phyloP scores from a whole-genome alignment of 2,888 invertebrate genomes.

The Agriopis marginaria region DNA sequence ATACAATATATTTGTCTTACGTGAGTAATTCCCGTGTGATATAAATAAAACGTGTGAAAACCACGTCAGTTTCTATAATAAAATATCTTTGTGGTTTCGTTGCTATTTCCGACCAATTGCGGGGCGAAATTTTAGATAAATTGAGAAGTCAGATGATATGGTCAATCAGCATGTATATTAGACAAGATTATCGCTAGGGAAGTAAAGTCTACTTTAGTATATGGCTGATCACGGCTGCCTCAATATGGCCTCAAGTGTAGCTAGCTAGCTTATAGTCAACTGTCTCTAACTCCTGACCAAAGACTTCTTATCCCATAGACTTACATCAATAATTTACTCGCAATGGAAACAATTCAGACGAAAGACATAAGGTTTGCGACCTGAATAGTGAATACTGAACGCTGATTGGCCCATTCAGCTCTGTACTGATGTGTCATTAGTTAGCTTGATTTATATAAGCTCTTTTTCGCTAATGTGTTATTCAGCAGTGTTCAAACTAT shows the following conservation, averaged over 20 bases:
- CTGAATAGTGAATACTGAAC: no score
- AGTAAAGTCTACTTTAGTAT: background rate
- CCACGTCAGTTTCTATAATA: no score
- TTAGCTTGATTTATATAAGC: no score
- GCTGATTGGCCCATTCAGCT: no score
- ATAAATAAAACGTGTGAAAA: no score
- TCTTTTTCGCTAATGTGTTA: no score
- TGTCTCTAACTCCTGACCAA: background rate
- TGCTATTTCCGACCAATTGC: background rate
- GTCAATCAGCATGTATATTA: background rate
- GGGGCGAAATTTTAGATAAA: constrained; percentile 1
- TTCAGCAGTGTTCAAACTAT: no score
- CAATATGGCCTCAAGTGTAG: background rate
- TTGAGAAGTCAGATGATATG: background rate
- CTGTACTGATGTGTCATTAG: no score
- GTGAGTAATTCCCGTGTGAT: no score
- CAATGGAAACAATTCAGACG: background rate
- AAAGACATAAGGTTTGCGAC: no score
- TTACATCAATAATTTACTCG: background rate
- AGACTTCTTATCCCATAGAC: background rate
- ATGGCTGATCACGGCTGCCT: background rate
- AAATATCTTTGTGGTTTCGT: background rate
- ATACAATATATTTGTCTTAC: background rate
- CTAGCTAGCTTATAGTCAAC: constrained; percentile 4
- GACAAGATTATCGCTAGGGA: background rate